Evolutionary conservation across 2,113 vertebrate genomes (phyloP), one percentile per base, ranked within the genome.

Genomic region (Poeciliopsis turrubarensis): DNA sequence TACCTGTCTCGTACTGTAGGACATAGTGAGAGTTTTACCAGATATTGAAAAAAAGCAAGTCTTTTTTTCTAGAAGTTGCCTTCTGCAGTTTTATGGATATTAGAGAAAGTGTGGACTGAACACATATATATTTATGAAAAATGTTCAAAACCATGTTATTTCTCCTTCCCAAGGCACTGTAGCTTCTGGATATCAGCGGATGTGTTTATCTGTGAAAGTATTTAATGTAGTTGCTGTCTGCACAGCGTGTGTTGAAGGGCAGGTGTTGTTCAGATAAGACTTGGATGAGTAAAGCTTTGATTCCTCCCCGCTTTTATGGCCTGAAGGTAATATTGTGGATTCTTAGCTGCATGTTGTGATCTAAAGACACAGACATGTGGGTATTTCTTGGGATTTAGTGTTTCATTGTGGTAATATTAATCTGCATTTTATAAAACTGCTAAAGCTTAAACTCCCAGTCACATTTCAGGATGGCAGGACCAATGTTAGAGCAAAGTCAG

Each of bases 401-500:
- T 32, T 73, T 26, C 44, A 64, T 39, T 8, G 6, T 37, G 60
- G 22, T 75, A 15, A 44, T 60, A 64, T 34, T 51, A 57, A 75
- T 62, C 26, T 69, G 44, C 63, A 27, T 80, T 79, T 80, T 57
- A 62, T 51, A 60, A 70, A 80, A 34, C 44, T 57, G 66, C 25
- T 29, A 69, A 80, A 68, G 60, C 73, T 65, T 70, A 15, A 0
- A 0, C 73, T 80, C 72, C 31, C 68, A 39, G 70, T 71, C 27
- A 74, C 41, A 54, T 84, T 44, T 82, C 61, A n/a, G 3, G 51
- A 57, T 54, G 62, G 41, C 62, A 57, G 7, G 25, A 57, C 51
- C 51, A n/a, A 57, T 65, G 68, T 44, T 26, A 32, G 77, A 64
- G 68, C 82, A 80, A 85, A 84, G 84, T 70, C 77, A 75, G 77